phyloP scores from a whole-genome alignment of 2,113 vertebrate genomes.

The Cebidichthys violaceus region DNA sequence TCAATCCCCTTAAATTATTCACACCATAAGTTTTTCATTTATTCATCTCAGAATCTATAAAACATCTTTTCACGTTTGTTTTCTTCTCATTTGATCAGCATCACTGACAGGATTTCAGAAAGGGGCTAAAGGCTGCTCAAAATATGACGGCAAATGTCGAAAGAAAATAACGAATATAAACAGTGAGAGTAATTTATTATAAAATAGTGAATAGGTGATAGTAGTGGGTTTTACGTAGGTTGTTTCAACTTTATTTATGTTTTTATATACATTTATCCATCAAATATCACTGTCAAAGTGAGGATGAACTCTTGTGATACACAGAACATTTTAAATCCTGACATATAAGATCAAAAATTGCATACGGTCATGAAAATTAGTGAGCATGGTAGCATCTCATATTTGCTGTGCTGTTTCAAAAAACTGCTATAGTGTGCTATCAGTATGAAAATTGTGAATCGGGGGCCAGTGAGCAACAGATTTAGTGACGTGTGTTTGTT shows the following conservation, averaged over 20 bases:
- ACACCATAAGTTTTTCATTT: constrained; percentile 31
- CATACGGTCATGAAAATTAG: constrained; percentile 56
- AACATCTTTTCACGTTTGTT: constrained; percentile 28
- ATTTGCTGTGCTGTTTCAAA: constrained; percentile 63
- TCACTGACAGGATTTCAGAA: constrained; percentile 34
- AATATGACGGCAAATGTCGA: constrained; percentile 30
- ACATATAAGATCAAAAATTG: constrained; percentile 52
- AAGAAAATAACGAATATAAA: constrained; percentile 36
- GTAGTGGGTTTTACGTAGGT: constrained; percentile 16
- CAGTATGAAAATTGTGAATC: constrained; percentile 61
- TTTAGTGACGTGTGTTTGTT: constrained; percentile 66
- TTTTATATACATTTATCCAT: constrained; percentile 59
- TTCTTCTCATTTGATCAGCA: constrained; percentile 44
- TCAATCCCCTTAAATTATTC: constrained; percentile 36
- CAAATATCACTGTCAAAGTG: constrained; percentile 38
- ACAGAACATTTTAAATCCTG: constrained; percentile 53
- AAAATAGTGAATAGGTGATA: constrained; percentile 24
- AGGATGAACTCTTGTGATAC: constrained; percentile 44
- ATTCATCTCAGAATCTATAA: constrained; percentile 34
- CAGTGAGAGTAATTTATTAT: constrained; percentile 33
- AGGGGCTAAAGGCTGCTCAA: constrained; percentile 2
- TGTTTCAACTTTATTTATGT: constrained; percentile 48
- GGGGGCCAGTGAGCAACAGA: constrained; percentile 60
- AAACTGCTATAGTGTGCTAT: constrained; percentile 64
- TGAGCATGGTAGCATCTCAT: constrained; percentile 70